Evolutionary conservation across 35 echinoderm and acorn worm species (phyloP).

Genomic region (Apostichopus japonicus): DNA sequence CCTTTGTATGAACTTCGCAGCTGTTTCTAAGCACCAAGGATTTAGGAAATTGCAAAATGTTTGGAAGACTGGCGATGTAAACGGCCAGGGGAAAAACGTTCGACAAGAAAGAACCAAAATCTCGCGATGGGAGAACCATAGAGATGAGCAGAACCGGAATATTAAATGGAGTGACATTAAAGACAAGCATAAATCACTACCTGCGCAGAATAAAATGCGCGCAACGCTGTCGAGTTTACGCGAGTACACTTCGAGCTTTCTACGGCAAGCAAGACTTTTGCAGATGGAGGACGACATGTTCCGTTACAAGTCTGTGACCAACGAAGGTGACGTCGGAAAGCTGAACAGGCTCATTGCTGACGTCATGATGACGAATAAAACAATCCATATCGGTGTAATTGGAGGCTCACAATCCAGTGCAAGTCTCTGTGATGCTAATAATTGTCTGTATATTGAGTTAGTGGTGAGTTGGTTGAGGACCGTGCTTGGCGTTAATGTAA

Average conservation of each 20-base stretch:
- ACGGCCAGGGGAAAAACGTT: neutral
- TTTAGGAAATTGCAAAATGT: slow-evolving; percentile 9
- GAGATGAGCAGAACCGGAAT: neutral
- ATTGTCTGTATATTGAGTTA: slow-evolving; percentile 67
- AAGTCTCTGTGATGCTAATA: slow-evolving; percentile 46
- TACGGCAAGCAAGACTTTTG: slow-evolving; percentile 2
- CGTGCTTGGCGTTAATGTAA: slow-evolving; percentile 60
- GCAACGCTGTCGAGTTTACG: slow-evolving; percentile 59
- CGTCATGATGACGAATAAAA: slow-evolving; percentile 76
- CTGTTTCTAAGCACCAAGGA: slow-evolving; percentile 7
- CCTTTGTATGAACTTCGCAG: slow-evolving; percentile 57
- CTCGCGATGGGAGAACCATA: neutral
- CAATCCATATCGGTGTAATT: slow-evolving; percentile 65
- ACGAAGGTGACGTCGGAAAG: slow-evolving; percentile 53
- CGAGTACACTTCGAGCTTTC: slow-evolving; percentile 63
- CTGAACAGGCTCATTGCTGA: slow-evolving; percentile 60
- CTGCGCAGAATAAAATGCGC: slow-evolving; percentile 78
- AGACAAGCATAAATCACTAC: slow-evolving; percentile 45
- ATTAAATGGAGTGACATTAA: slow-evolving; percentile 31
- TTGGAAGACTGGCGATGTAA: neutral
- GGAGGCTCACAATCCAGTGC: slow-evolving; percentile 51
- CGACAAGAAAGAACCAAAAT: neutral
- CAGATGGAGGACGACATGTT: slow-evolving; percentile 72
- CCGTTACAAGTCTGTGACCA: slow-evolving; percentile 65
- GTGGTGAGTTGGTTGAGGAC: slow-evolving; percentile 60